Percentiles rank a stretch among this genome's conserved stretches.
Conservation (phyloP, 2,797 vertebrate genomes). For the Scleropages formosus region DNA sequence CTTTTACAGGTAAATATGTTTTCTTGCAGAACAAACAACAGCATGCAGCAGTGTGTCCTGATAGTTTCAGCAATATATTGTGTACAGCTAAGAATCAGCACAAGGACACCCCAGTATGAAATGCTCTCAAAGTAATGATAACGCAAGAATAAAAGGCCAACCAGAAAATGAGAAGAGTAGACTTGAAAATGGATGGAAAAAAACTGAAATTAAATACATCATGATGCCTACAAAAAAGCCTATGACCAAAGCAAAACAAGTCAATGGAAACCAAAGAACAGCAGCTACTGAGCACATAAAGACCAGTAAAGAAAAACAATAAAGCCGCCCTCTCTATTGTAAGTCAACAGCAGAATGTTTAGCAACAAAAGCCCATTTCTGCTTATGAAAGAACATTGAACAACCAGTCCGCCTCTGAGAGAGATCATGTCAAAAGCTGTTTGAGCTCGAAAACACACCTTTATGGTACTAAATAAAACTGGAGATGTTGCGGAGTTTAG, state of each 20-base stretch:
- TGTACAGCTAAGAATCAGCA: neutral
- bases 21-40: neutral
- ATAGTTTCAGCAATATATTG: neutral
- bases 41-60: neutral
- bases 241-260: no score
- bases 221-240: no score
- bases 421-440: neutral
- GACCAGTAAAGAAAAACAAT: no score
- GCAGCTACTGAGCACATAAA: no score
- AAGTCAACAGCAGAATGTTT: neutral
- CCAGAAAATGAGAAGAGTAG: no score
- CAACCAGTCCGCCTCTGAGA: conserved; percentile 5
- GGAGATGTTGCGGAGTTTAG: neutral
- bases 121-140: neutral
- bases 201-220: no score
- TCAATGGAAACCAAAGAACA: no score
- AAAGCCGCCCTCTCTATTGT: neutral
- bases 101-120: neutral
- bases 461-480: neutral
- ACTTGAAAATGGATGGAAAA: no score
- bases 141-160: neutral
- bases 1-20: neutral
- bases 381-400: conserved; percentile 7
- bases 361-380: neutral
- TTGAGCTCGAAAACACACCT: neutral